A percentile compares a stretch with the other conserved stretches of the same genome.
Evolutionary conservation across 2,888 invertebrate genomes (phyloP).

Genomic region (Minunthozetes semirufus): DNA sequence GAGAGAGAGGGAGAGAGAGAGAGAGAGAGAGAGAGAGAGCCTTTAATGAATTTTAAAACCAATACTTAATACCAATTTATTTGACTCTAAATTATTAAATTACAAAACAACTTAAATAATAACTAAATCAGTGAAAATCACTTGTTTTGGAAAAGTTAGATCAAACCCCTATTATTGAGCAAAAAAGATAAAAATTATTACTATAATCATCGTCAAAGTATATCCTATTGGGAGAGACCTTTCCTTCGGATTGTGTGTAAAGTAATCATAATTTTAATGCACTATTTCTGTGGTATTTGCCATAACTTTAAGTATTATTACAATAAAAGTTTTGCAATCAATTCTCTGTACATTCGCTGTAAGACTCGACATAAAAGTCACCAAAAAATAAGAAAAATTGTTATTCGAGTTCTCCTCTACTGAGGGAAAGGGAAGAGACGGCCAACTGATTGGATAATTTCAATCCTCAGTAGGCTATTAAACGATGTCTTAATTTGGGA

Average conservation of each 20-base stretch:
- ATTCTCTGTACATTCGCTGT: too few relatives aligned
- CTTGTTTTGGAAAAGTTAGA: background rate
- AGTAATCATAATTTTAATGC: background rate
- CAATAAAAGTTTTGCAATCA: background rate
- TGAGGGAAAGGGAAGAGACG: background rate
- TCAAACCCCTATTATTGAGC: background rate
- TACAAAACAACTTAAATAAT: conserved; percentile 13
- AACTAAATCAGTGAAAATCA: background rate
- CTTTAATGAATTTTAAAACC: background rate
- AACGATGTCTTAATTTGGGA: conserved; percentile 22
- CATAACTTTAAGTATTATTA: conserved; percentile 8
- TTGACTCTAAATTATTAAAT: conserved; percentile 15
- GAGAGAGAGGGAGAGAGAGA: too few relatives aligned
- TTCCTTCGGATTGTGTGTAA: background rate
- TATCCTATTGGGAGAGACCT: conserved; percentile 4
- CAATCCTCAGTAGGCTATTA: conserved; percentile 14
- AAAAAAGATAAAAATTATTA: background rate
- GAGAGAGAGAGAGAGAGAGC: background rate
- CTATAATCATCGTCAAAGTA: background rate
- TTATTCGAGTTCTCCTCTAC: background rate
- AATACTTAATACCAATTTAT: conserved; percentile 2
- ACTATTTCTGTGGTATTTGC: background rate
- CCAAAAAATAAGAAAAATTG: conserved; percentile 10
- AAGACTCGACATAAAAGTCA: background rate
- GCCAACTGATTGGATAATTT: conserved; percentile 8